Evolutionary conservation across 2,888 invertebrate species (phyloP).

Genomic region (Mesodorylaimus sp.): DNA sequence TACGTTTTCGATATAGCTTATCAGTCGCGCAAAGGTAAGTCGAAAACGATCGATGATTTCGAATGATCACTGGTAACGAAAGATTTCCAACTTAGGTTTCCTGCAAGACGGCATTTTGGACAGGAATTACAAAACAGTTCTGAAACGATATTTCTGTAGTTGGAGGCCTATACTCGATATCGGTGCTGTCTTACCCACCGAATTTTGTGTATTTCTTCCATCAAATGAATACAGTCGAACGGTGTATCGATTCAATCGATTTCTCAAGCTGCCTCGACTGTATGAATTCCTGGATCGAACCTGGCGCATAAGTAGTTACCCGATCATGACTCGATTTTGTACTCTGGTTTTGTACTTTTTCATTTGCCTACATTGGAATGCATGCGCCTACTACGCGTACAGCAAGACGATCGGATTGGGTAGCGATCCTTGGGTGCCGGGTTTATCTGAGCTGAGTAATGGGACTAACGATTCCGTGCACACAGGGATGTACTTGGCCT

Average conservation of each 20-base stretch:
- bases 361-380: conserved; percentile 8
- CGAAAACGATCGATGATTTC: not conserved
- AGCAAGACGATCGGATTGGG: not conserved
- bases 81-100: not conserved
- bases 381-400: conserved; percentile 4
- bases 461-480: not conserved
- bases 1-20: not conserved
- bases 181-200: not conserved
- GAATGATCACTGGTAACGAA: not conserved
- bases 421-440: not conserved
- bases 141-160: not conserved
- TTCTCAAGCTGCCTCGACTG: not conserved
- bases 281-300: not conserved
- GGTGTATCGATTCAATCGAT: not conserved
- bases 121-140: not conserved
- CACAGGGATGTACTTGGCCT: not conserved
- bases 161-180: not conserved
- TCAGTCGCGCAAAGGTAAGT: not conserved
- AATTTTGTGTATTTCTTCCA: not conserved
- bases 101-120: not conserved
- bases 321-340: not conserved
- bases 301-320: not conserved
- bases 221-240: not conserved
- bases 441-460: no score
- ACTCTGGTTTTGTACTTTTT: conserved; percentile 8